Evolutionary conservation across 2,888 invertebrate genomes (phyloP).

Genomic region (Meghimatium bilineatum): DNA sequence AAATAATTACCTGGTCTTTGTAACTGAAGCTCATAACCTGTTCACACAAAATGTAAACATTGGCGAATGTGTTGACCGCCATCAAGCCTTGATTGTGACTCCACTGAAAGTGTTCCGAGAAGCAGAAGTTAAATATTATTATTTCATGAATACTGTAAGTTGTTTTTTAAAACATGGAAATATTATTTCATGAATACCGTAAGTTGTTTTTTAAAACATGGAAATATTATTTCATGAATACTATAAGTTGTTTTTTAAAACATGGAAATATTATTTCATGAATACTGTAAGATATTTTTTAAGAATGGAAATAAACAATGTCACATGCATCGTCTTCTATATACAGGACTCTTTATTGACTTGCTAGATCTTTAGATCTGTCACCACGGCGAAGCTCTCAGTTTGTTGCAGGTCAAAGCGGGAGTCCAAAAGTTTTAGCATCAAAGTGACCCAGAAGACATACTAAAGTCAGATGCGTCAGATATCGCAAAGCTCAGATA

Average conservation of each 20-base stretch:
- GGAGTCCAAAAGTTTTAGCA: no score
- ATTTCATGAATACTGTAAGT: background rate
- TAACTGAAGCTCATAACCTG: slow-evolving; percentile 89
- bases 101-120: slow-evolving; percentile 58
- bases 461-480: no score
- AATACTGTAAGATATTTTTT: background rate
- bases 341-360: no score
- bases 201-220: background rate
- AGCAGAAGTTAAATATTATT: background rate
- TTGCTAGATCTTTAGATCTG: no score
- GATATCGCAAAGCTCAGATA: no score
- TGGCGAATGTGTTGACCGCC: slow-evolving; percentile 79
- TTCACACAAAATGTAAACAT: slow-evolving; percentile 90
- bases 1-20: slow-evolving; percentile 81
- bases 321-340: no score
- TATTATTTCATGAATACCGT: background rate
- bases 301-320: no score
- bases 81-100: slow-evolving; percentile 75
- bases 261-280: background rate
- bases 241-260: background rate
- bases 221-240: background rate
- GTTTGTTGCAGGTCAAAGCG: no score
- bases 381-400: no score
- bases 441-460: no score
- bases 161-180: no score